Conservation (phyloP, 2,888 invertebrate species). For the Chrysina gloriosa region DNA sequence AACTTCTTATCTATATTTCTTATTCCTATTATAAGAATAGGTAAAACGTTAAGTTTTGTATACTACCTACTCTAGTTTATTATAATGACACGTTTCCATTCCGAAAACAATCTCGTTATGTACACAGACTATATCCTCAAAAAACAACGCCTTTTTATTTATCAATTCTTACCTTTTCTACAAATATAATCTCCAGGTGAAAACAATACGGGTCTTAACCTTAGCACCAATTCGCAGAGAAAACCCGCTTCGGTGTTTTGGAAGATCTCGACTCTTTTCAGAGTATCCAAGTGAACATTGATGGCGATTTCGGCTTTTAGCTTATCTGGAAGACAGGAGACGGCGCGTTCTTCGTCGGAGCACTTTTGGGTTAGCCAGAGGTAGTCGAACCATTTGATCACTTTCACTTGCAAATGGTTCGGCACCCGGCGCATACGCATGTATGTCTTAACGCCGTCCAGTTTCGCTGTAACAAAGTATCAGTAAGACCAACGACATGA, state of each 20-base stretch:
- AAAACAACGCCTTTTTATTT: no score
- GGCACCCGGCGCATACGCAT: conserved; percentile 98
- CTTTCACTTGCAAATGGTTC: conserved; percentile 94
- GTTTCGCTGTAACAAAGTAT: conserved; percentile 82
- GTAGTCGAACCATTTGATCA: conserved; percentile 99
- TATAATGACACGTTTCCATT: no score
- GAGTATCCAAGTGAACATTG: conserved; percentile 97
- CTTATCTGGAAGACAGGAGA: conserved; percentile 96
- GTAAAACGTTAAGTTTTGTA: no score
- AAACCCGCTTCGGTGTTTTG: conserved; percentile 99
- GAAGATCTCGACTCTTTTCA: conserved; percentile 98
- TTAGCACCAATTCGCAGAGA: conserved; percentile 94
- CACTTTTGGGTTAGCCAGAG: conserved; percentile 99
- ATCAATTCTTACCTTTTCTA: conserved; percentile 84
- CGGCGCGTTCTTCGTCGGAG: conserved; percentile 96
- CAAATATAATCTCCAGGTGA: conserved; percentile 99
- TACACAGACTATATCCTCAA: no score
- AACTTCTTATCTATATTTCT: no score
- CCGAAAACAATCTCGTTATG: no score
- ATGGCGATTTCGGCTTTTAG: conserved; percentile 99
- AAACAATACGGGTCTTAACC: conserved; percentile 94
- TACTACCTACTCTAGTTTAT: no score
- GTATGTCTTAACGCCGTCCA: conserved; percentile 98
- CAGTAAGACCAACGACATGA: conserved; percentile 2
- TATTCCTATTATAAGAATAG: no score